A percentile compares a stretch with the other conserved stretches of the same genome.
These are phyloP conservation scores for Brenthis hecate DNA, from an alignment of 2,888 invertebrate species.

Conservation along the genomic window DNA sequence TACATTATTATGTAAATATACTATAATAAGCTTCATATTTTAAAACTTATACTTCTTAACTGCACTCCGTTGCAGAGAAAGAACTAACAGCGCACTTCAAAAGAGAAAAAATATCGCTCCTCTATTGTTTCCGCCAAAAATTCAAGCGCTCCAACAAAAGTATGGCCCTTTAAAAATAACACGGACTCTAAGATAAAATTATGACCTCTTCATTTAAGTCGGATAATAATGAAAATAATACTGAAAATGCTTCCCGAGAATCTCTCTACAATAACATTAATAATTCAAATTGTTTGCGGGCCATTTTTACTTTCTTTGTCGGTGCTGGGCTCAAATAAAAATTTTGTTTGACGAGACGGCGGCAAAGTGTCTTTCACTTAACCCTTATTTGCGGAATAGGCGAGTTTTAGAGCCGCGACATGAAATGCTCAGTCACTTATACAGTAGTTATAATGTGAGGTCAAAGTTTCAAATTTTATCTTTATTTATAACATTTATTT, in stretches of 20 bases:
- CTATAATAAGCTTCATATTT: neutral
- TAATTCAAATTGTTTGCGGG: constrained; percentile 50
- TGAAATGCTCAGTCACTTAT: neutral
- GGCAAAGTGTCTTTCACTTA: constrained; percentile 43
- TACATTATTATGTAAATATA: no score
- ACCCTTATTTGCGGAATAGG: constrained; percentile 27
- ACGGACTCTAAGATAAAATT: constrained; percentile 38
- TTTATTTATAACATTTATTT: no score
- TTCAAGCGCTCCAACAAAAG: constrained; percentile 32
- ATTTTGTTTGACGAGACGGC: constrained; percentile 46
- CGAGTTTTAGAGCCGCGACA: constrained; percentile 24
- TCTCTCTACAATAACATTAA: constrained; percentile 51
- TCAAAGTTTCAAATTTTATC: no score
- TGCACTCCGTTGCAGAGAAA: neutral
- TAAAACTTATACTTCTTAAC: no score
- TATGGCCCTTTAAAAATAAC: constrained; percentile 39
- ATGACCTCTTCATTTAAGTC: constrained; percentile 46
- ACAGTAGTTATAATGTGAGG: neutral
- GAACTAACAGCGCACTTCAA: constrained; percentile 1
- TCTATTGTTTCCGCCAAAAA: constrained; percentile 32
- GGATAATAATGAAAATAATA: constrained; percentile 49
- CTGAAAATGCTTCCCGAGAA: constrained; percentile 45
- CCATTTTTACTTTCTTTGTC: constrained; percentile 47
- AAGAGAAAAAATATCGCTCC: constrained; percentile 8
- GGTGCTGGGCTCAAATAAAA: constrained; percentile 45